Conservation (phyloP, 2,888 invertebrate genomes). For the Microctonus aethiopoides region DNA sequence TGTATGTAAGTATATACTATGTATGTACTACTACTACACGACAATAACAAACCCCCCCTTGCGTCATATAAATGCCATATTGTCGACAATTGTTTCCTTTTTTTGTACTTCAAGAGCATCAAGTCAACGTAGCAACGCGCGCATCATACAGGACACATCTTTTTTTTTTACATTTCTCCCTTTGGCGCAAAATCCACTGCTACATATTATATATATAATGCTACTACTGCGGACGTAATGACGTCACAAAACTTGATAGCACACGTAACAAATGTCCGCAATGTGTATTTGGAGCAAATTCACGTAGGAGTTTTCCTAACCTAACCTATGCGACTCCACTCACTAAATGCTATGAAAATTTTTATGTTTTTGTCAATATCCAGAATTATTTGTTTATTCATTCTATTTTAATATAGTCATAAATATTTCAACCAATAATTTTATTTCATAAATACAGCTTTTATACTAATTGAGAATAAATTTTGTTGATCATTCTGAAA, state of each 20-base stretch:
- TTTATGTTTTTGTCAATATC: slow-evolving; percentile 18
- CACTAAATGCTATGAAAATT: not conserved
- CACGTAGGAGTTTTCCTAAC: not conserved
- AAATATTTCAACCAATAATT: too few relatives aligned
- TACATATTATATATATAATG: not conserved
- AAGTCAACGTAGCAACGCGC: slow-evolving; percentile 9
- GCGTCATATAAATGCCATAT: slow-evolving; percentile 46
- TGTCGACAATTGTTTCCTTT: slow-evolving; percentile 35
- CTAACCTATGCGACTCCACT: not conserved
- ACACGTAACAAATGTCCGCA: not conserved
- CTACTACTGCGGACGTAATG: slow-evolving; percentile 16
- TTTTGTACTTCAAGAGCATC: slow-evolving; percentile 16
- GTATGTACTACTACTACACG: slow-evolving; percentile 2
- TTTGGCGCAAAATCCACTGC: slow-evolving; percentile 19
- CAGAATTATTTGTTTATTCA: not conserved
- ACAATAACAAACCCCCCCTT: slow-evolving; percentile 31
- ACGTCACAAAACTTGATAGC: not conserved
- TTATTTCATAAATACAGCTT: too few relatives aligned
- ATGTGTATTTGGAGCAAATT: not conserved
- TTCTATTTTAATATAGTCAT: too few relatives aligned
- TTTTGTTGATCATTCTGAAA: too few relatives aligned
- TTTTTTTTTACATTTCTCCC: slow-evolving; percentile 5
- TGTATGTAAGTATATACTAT: too few relatives aligned
- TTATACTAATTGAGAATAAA: too few relatives aligned
- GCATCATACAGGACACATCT: not conserved